Conservation (phyloP, 2,888 invertebrate genomes). For the Hermodice carunculata region DNA sequence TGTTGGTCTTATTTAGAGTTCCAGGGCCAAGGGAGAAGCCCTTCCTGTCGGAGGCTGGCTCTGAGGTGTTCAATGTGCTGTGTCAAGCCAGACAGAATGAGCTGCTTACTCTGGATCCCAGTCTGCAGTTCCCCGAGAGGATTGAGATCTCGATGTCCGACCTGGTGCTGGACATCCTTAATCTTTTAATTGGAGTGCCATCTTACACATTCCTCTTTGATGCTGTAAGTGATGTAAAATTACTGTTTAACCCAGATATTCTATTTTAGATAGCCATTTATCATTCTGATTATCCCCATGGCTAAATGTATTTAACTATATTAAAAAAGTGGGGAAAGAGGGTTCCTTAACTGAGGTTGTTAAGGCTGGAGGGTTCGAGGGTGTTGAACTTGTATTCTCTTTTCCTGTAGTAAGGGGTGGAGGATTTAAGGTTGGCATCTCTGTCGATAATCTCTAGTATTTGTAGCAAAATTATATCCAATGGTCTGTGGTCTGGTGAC, state of each 20-base stretch:
- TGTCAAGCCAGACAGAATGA: constrained; percentile 39
- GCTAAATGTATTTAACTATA: too few species aligned
- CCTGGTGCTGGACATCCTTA: constrained; percentile 53
- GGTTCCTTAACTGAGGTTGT: neutral
- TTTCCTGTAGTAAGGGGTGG: too few species aligned
- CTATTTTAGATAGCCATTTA: too few species aligned
- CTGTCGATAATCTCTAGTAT: too few species aligned
- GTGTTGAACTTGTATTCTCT: too few species aligned
- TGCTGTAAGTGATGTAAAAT: constrained; percentile 48
- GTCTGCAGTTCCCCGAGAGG: constrained; percentile 19
- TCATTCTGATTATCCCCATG: too few species aligned
- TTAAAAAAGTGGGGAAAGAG: neutral
- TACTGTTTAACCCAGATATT: too few species aligned
- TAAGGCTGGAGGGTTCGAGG: too few species aligned
- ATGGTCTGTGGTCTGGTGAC: too few species aligned
- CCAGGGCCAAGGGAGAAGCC: constrained; percentile 26
- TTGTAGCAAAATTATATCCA: too few species aligned
- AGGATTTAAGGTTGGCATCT: too few species aligned
- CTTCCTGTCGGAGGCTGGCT: constrained; percentile 61
- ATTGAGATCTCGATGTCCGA: constrained; percentile 37
- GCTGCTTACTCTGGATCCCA: constrained; percentile 47
- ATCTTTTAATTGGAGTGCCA: constrained; percentile 60
- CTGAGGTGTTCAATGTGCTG: constrained; percentile 53
- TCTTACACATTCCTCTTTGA: constrained; percentile 53
- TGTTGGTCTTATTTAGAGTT: too few species aligned